Percentiles rank a stretch among this genome's conserved stretches.
These are phyloP conservation scores for Cebidichthys violaceus DNA, from an alignment of 2,113 vertebrate genomes.

Conservation along the genomic window DNA sequence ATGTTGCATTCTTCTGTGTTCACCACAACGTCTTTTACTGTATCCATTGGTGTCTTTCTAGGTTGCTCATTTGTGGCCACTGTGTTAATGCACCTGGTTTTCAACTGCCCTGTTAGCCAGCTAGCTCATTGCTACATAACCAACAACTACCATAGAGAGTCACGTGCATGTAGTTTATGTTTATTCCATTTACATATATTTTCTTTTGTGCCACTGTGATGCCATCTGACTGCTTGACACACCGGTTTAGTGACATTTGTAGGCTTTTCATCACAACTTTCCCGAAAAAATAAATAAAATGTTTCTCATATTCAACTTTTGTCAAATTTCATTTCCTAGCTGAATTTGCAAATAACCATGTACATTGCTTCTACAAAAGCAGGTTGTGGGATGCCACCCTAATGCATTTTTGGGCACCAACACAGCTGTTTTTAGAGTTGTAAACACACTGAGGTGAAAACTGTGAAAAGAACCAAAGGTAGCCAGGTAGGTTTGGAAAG, in stretches of 20 bases:
- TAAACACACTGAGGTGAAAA: neutral
- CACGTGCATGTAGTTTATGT: neutral
- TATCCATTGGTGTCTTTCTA: neutral
- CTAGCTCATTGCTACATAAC: neutral
- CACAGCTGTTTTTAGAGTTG: slow-evolving; percentile 13
- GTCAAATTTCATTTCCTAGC: neutral
- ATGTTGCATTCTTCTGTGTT: neutral
- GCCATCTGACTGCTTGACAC: neutral
- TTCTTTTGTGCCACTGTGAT: neutral
- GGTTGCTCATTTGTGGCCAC: neutral
- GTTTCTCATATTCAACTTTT: neutral
- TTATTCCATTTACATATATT: neutral
- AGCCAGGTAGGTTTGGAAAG: neutral
- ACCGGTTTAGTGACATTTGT: neutral
- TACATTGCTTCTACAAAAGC: neutral
- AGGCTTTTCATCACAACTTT: neutral
- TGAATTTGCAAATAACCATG: neutral
- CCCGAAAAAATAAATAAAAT: neutral
- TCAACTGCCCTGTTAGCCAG: neutral
- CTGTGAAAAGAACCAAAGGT: neutral
- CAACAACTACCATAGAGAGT: neutral
- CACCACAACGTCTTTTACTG: too few species aligned
- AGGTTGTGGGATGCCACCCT: neutral
- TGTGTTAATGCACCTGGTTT: neutral
- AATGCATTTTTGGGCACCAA: neutral